phyloP scores from a whole-genome alignment of 2,113 vertebrate species.

The Sterrhoptilus dennistouni region DNA sequence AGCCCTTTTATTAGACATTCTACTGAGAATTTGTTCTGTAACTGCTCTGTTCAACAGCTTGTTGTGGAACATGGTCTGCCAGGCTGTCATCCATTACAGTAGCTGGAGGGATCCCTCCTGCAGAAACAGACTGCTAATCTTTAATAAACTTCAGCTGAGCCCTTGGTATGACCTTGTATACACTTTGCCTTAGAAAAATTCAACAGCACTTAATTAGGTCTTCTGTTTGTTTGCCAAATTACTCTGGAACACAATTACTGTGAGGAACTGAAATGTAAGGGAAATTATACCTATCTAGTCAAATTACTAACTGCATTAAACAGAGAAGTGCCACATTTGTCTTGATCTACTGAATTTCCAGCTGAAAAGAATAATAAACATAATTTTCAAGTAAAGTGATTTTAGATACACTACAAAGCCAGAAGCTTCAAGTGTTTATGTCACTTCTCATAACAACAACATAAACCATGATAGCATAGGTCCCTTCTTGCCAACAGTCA shows the following conservation, averaged over 20 bases:
- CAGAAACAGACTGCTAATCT: constrained; percentile 50
- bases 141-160: constrained; percentile 61
- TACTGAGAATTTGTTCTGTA: not conserved
- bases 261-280: not conserved
- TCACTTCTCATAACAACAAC: not conserved
- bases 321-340: constrained; percentile 3
- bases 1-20: not conserved
- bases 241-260: not conserved
- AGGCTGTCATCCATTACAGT: constrained; percentile 8
- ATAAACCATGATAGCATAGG: not conserved
- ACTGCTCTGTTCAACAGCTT: constrained; percentile 1
- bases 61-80: not conserved
- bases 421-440: not conserved
- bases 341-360: constrained; percentile 41
- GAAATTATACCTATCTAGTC: constrained; percentile 36
- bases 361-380: constrained; percentile 19
- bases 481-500: not conserved
- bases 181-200: constrained; percentile 23
- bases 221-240: constrained; percentile 38
- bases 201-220: constrained; percentile 42
- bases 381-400: constrained; percentile 49
- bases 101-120: constrained; percentile 30
- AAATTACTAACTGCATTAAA: constrained; percentile 25
- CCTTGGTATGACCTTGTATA: constrained; percentile 33
- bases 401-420: not conserved